A percentile compares a stretch with the other conserved stretches of the same genome.
These are phyloP conservation scores for Myocastor coypus DNA, from an alignment of 2,113 vertebrate species.

Conservation along the genomic window DNA sequence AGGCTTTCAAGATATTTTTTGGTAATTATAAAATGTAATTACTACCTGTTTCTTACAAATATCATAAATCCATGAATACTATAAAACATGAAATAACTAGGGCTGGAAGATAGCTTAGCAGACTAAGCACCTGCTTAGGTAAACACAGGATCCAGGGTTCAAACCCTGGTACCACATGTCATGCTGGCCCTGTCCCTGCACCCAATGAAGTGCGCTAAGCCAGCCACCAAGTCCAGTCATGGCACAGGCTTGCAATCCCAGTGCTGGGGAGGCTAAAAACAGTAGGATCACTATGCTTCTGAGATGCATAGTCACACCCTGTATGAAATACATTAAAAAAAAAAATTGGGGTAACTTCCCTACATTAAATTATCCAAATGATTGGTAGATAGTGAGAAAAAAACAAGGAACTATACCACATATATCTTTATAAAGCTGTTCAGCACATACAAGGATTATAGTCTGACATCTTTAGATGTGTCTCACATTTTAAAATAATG, in stretches of 20 bases:
- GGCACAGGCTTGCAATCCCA: no score
- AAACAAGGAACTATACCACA: background rate
- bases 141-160: no score
- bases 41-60: background rate
- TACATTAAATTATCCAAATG: conserved; percentile 37
- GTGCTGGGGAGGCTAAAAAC: no score
- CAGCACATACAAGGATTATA: background rate
- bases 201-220: no score
- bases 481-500: background rate
- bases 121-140: no score
- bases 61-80: conserved; percentile 4
- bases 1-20: conserved; percentile 6
- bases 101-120: no score
- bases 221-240: no score
- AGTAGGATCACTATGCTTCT: no score
- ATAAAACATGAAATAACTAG: background rate
- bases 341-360: background rate
- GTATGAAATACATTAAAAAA: no score
- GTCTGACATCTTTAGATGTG: background rate
- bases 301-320: no score
- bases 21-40: background rate
- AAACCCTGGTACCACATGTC: no score
- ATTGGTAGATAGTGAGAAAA: background rate
- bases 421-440: conserved; percentile 4
- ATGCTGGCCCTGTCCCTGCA: no score